These are phyloP conservation scores for fruit fly (Drosophila melanogaster) DNA, from an alignment of 1,140 invertebrate genomes.

Conservation along the genomic window Release_6_plus_ISO1_MT NT_033777.3:10478001-10478500, in stretches of 20 bases:
- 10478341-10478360: constrained; percentile 16
- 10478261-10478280: neutral
- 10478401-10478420: constrained; percentile 32
- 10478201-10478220: constrained; percentile 84
- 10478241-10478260: constrained; percentile 60
- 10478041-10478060: constrained; percentile 82
- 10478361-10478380: neutral
- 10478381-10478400: constrained; percentile 27
- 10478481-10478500: constrained; percentile 81
- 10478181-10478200: constrained; percentile 83
- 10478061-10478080: constrained; percentile 38
- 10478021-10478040: constrained; percentile 81
- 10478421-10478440: constrained; percentile 80
- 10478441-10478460: constrained; percentile 84
- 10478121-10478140: neutral
- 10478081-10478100: neutral
- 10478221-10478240: constrained; percentile 67
- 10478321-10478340: constrained; percentile 67
- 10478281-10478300: neutral
- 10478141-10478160: constrained; percentile 14
- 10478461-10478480: constrained; percentile 84
- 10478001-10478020: constrained; percentile 73
- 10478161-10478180: constrained; percentile 80
- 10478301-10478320: constrained; percentile 4
- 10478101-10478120: constrained; percentile 1